Percentiles rank a stretch among this genome's conserved stretches.
phyloP scores from a whole-genome alignment of 2,797 vertebrate genomes.

The Tenualosa thibaudeaui region DNA sequence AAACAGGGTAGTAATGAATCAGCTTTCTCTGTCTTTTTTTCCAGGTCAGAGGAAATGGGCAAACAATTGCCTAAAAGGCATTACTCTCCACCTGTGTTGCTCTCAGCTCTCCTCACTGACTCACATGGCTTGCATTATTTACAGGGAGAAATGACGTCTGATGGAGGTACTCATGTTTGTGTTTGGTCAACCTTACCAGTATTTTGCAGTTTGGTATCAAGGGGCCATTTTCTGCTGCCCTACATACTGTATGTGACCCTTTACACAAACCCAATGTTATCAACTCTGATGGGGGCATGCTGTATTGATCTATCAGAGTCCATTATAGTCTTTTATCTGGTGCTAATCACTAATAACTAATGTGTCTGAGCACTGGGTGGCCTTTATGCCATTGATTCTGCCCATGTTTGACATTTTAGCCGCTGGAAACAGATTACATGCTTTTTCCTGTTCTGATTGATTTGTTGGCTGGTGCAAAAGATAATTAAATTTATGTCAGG shows the following conservation, averaged over 20 bases:
- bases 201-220: not conserved
- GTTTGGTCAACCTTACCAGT: not conserved
- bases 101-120: not conserved
- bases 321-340: not conserved
- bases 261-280: not conserved
- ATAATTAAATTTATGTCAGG: not conserved
- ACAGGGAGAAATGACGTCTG: not conserved
- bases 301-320: not conserved
- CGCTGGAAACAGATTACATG: not conserved
- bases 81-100: not conserved
- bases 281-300: not conserved
- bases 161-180: not conserved
- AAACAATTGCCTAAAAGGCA: not conserved
- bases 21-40: not conserved
- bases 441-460: not conserved
- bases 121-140: not conserved
- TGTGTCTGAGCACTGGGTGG: not conserved
- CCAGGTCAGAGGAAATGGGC: not conserved
- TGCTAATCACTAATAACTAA: constrained; percentile 11
- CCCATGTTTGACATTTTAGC: not conserved
- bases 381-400: not conserved
- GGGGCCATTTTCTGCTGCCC: not conserved
- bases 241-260: not conserved
- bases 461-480: not conserved
- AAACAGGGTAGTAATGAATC: not conserved